phyloP scores from a whole-genome alignment of 2,113 vertebrate genomes.

The Bombycilla garrulus region DNA sequence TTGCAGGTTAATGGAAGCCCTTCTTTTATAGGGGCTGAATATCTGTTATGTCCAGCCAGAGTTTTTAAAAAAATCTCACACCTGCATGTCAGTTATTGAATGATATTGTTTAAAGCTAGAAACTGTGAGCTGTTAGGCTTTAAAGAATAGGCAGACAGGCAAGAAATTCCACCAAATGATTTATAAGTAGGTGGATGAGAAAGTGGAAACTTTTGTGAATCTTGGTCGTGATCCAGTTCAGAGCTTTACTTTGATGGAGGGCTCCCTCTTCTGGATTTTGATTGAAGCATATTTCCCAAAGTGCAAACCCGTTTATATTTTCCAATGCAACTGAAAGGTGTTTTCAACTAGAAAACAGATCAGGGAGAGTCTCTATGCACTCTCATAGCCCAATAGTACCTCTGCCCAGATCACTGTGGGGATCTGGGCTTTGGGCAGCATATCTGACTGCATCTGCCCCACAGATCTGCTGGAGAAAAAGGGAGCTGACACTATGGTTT shows the following conservation, averaged over 20 bases:
- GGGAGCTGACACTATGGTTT: neutral
- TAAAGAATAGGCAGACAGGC: slow-evolving; percentile 36
- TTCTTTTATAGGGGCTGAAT: neutral
- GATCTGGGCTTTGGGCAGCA: neutral
- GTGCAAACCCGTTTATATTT: neutral
- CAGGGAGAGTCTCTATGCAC: neutral
- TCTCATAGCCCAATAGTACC: neutral
- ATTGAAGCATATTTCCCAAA: neutral
- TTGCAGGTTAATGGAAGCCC: neutral
- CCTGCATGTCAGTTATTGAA: slow-evolving; percentile 19
- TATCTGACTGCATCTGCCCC: neutral
- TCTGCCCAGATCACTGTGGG: rapidly evolving
- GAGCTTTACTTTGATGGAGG: slow-evolving; percentile 46
- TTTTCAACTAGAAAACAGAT: neutral
- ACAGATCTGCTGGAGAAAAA: neutral
- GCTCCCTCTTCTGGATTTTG: slow-evolving; percentile 64
- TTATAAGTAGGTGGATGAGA: slow-evolving; percentile 38
- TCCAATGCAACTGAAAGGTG: neutral
- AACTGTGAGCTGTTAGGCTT: slow-evolving; percentile 29
- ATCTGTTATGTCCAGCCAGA: neutral
- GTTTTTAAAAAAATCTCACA: neutral
- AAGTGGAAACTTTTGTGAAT: slow-evolving; percentile 46
- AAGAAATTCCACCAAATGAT: slow-evolving; percentile 44
- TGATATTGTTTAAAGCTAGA: slow-evolving; percentile 46
- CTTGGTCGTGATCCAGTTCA: neutral